These are phyloP conservation scores for Aplysia californica DNA, from an alignment of 1,140 invertebrate genomes.

Conservation along the genomic window DNA sequence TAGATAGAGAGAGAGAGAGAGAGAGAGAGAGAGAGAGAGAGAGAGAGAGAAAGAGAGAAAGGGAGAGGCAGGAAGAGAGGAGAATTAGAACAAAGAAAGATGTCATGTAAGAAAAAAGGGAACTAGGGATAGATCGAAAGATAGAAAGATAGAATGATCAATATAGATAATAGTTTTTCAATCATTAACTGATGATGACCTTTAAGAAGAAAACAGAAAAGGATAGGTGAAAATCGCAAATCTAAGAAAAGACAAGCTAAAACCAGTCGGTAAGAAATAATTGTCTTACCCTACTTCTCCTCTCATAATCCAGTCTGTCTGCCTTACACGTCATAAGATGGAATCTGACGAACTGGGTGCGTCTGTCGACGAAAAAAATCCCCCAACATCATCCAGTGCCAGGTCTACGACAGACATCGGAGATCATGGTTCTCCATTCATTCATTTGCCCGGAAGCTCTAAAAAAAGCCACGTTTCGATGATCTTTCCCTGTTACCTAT, in stretches of 20 bases:
- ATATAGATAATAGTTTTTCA: not conserved
- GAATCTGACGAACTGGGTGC: too few relatives aligned
- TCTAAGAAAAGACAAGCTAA: not conserved
- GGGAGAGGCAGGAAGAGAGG: not conserved
- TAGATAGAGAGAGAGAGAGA: not conserved
- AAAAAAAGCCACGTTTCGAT: too few relatives aligned
- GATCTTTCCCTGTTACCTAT: too few relatives aligned
- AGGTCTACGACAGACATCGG: too few relatives aligned
- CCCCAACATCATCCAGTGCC: too few relatives aligned
- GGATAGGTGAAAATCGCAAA: not conserved
- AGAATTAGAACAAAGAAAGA: not conserved
- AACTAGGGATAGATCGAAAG: not conserved
- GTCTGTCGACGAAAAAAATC: too few relatives aligned
- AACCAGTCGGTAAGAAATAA: too few relatives aligned
- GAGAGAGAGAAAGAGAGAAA: not conserved
- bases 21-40: not conserved
- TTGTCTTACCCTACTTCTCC: too few relatives aligned
- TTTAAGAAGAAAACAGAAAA: not conserved
- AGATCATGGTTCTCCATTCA: too few relatives aligned
- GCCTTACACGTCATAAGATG: too few relatives aligned
- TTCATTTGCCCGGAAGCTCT: too few relatives aligned
- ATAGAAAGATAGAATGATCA: not conserved
- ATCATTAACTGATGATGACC: not conserved
- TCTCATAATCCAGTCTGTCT: too few relatives aligned
- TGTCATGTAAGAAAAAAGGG: not conserved